These are phyloP conservation scores for Ifrita kowaldi DNA, from an alignment of 2,113 vertebrate species.

Conservation along the genomic window DNA sequence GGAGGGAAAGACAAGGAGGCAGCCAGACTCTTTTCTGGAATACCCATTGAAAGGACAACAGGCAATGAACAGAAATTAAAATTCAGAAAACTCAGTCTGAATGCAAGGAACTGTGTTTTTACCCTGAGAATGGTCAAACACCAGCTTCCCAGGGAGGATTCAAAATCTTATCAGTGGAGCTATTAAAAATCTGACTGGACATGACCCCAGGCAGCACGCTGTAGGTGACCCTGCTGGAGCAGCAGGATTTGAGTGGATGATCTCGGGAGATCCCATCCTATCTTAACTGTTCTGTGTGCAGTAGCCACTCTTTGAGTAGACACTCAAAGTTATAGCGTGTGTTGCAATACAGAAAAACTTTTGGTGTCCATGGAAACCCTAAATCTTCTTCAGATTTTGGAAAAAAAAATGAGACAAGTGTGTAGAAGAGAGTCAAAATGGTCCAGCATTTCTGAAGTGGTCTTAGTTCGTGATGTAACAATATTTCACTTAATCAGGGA, in stretches of 20 bases:
- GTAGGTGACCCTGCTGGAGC: not conserved
- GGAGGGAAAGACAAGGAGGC: not conserved
- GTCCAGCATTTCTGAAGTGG: not conserved
- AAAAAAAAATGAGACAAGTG: not conserved
- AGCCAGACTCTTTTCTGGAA: not conserved
- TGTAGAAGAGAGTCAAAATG: not conserved
- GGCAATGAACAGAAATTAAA: not conserved
- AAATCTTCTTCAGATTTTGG: not conserved
- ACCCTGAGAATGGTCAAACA: not conserved
- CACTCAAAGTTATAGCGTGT: not conserved
- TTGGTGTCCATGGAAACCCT: not conserved
- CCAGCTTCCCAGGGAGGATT: not conserved
- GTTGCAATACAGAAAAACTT: not conserved
- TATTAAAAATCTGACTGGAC: not conserved
- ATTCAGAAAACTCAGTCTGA: not conserved
- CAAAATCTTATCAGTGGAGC: not conserved
- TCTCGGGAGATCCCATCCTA: not conserved
- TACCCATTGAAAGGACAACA: not conserved
- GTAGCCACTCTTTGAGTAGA: not conserved
- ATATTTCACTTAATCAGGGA: not conserved
- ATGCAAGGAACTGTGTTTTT: not conserved
- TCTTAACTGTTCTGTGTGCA: not conserved
- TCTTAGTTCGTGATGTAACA: not conserved
- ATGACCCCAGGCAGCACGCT: not conserved
- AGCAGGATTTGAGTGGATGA: not conserved